Evolutionary conservation across 2,113 vertebrate species (phyloP).

Genomic region (Nothocercus julius): DNA sequence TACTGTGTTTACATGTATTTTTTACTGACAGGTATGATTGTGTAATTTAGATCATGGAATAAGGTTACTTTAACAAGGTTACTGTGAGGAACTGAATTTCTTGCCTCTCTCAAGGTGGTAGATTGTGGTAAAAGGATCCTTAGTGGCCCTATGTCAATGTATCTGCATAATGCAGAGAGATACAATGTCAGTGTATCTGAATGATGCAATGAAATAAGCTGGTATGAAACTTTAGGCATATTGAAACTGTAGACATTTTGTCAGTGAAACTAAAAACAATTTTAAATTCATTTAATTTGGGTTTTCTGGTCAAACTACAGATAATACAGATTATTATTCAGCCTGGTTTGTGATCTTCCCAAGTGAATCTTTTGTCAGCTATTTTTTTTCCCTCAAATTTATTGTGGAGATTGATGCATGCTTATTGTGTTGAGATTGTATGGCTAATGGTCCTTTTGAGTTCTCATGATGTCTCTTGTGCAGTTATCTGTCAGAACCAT

Average conservation of each 20-base stretch:
- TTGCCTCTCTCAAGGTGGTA: background rate
- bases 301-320: background rate
- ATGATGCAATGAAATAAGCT: background rate
- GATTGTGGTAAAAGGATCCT: background rate
- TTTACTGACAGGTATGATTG: background rate
- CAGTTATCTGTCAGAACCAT: background rate
- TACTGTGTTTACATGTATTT: background rate
- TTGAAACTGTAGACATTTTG: background rate
- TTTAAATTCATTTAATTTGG: background rate
- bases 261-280: background rate
- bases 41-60: background rate
- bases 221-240: fast-evolving
- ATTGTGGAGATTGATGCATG: background rate
- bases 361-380: background rate
- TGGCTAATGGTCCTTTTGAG: background rate
- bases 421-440: background rate
- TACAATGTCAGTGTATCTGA: background rate
- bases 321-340: background rate
- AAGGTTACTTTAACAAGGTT: background rate
- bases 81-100: background rate
- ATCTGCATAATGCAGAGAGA: background rate
- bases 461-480: background rate
- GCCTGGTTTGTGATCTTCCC: background rate
- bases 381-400: background rate
- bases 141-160: background rate